These are phyloP conservation scores for Drosophila baimaii DNA, from an alignment of 1,140 invertebrate genomes.

Conservation along the genomic window DNA sequence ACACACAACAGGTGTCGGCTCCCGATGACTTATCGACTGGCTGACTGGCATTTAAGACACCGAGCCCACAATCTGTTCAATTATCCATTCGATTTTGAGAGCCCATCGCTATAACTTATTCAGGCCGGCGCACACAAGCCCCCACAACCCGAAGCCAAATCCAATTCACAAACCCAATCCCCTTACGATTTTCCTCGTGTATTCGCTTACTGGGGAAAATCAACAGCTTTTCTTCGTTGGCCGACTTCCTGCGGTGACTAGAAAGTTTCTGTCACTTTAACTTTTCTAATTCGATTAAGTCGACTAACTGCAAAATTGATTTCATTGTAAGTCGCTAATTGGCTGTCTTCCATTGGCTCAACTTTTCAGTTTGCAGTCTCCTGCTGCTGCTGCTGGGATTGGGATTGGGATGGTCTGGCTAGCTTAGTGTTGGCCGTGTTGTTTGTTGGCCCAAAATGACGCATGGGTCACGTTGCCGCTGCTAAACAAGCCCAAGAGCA, in stretches of 20 bases:
- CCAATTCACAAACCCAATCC: neutral
- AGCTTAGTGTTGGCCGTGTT: conserved; percentile 1
- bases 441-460: neutral
- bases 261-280: conserved; percentile 70
- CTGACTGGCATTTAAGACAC: conserved; percentile 4
- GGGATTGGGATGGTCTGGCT: neutral
- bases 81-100: conserved; percentile 27
- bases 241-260: conserved; percentile 38
- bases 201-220: conserved; percentile 24
- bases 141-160: neutral
- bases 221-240: conserved; percentile 33
- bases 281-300: conserved; percentile 76
- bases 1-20: conserved; percentile 32
- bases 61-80: conserved; percentile 34
- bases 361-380: conserved; percentile 60
- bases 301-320: conserved; percentile 74
- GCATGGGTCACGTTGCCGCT: neutral
- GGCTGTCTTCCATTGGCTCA: conserved; percentile 47
- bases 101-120: conserved; percentile 30
- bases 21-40: conserved; percentile 38
- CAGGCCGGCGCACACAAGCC: conserved; percentile 2
- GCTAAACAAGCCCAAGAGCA: conserved; percentile 15
- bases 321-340: conserved; percentile 75
- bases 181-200: neutral
- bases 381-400: too few species aligned